Evolutionary conservation across 2,888 invertebrate species (phyloP).

Genomic region (Cactoblastis cactorum): DNA sequence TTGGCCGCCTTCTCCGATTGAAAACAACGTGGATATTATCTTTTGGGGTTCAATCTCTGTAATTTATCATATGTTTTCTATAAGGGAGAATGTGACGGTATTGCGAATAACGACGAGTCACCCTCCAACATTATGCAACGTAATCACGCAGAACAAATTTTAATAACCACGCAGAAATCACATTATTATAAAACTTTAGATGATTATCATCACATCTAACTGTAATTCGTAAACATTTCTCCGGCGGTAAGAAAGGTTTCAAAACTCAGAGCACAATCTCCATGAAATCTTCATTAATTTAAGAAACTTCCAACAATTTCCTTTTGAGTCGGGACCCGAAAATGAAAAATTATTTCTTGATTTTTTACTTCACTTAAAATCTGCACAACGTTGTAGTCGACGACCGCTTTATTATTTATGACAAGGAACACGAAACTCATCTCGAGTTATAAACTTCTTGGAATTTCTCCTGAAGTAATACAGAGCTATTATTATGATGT

Average conservation of each 20-base stretch:
- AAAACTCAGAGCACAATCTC: constrained; percentile 40
- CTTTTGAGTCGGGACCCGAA: constrained; percentile 51
- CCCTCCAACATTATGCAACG: constrained; percentile 39
- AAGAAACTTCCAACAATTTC: constrained; percentile 56
- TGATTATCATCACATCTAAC: neutral
- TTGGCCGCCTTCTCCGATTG: constrained; percentile 21
- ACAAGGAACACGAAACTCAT: constrained; percentile 80
- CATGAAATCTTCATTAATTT: constrained; percentile 60
- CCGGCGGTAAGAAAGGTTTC: constrained; percentile 23
- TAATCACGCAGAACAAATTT: constrained; percentile 35
- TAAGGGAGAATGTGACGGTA: constrained; percentile 35
- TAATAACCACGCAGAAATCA: constrained; percentile 14
- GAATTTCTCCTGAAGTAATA: constrained; percentile 80
- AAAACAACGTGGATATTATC: constrained; percentile 14
- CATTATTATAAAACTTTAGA: neutral
- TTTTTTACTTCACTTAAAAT: constrained; percentile 76
- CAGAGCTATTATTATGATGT: constrained; percentile 79
- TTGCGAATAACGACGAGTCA: constrained; percentile 41
- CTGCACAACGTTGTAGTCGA: constrained; percentile 75
- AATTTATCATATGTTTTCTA: constrained; percentile 23
- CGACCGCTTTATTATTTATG: constrained; percentile 80
- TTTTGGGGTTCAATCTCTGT: constrained; percentile 17
- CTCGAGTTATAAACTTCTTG: constrained; percentile 80
- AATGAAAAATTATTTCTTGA: constrained; percentile 70
- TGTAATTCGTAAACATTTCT: constrained; percentile 10